phyloP scores from a whole-genome alignment of 2,888 invertebrate species.

The Dicyrtomina minuta region DNA sequence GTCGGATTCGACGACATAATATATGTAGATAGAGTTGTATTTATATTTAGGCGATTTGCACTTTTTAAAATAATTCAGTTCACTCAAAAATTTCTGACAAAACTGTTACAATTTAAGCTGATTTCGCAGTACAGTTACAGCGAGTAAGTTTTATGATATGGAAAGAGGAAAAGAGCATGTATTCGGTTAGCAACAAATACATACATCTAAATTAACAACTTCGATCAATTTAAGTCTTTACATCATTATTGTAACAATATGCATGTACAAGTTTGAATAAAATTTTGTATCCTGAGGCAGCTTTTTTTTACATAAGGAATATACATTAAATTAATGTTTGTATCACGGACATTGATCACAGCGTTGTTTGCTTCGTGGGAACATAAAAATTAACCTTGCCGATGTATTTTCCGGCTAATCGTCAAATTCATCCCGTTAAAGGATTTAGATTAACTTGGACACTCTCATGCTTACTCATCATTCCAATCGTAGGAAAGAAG shows the following conservation, averaged over 20 bases:
- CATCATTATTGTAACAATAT: not conserved
- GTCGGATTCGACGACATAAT: too few relatives aligned
- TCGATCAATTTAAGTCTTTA: too few relatives aligned
- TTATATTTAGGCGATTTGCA: too few relatives aligned
- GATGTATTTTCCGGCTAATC: not conserved
- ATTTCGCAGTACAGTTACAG: too few relatives aligned
- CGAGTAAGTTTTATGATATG: too few relatives aligned
- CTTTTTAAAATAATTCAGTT: too few relatives aligned
- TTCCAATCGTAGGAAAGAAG: constrained; percentile 61
- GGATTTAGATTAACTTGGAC: constrained; percentile 61
- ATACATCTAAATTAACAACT: too few relatives aligned
- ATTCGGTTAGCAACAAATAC: too few relatives aligned
- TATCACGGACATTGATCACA: constrained; percentile 29
- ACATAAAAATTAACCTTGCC: not conserved
- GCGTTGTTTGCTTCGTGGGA: constrained; percentile 10
- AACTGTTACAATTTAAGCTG: too few relatives aligned
- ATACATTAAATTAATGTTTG: constrained; percentile 1
- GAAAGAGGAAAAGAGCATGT: too few relatives aligned
- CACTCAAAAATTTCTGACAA: too few relatives aligned
- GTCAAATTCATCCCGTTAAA: constrained; percentile 61
- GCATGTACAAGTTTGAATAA: not conserved
- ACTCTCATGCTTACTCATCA: constrained; percentile 61
- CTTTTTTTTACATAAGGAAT: not conserved
- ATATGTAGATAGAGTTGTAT: too few relatives aligned
- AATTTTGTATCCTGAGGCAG: not conserved